Evolutionary conservation across 2,888 invertebrate species (phyloP).

Genomic region (Ormia ochracea): DNA sequence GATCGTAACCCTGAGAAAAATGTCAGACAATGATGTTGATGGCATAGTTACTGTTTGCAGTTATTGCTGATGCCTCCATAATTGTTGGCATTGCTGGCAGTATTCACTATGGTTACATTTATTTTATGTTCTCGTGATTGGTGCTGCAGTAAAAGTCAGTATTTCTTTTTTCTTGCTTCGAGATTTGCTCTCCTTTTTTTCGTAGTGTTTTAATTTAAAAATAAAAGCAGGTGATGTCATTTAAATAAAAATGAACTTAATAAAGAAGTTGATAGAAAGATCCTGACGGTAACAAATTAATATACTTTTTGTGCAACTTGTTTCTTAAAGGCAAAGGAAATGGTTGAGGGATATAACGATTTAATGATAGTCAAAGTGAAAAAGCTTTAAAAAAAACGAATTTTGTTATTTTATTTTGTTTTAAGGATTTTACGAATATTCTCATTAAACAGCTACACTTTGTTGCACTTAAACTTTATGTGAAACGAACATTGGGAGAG

Average conservation of each 20-base stretch:
- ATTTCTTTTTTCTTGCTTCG: slow-evolving; percentile 12
- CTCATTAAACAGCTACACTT: not conserved
- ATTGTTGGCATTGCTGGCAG: slow-evolving; percentile 22
- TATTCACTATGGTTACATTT: slow-evolving; percentile 36
- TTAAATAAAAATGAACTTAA: slow-evolving; percentile 15
- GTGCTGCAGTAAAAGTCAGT: slow-evolving; percentile 20
- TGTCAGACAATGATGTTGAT: slow-evolving; percentile 46
- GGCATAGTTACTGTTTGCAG: slow-evolving; percentile 34
- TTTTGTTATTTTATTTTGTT: not conserved
- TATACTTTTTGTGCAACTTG: not conserved
- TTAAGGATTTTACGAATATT: not conserved
- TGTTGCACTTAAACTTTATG: not conserved
- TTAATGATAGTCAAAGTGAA: not conserved
- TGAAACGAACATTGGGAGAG: not conserved
- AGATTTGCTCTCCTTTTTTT: not conserved
- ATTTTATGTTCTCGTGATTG: slow-evolving; percentile 4
- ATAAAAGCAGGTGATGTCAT: slow-evolving; percentile 8
- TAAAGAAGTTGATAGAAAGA: slow-evolving; percentile 1
- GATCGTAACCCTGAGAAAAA: slow-evolving; percentile 44
- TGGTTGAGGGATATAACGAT: not conserved
- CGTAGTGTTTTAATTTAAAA: slow-evolving; percentile 4
- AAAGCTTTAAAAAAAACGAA: not conserved
- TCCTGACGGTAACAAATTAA: not conserved
- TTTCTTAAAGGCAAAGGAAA: not conserved
- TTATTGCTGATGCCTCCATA: slow-evolving; percentile 41